Evolutionary conservation across 2,797 vertebrate species (phyloP), one percentile per base, ranked within the genome.

Genomic region (Ibycter americanus): DNA sequence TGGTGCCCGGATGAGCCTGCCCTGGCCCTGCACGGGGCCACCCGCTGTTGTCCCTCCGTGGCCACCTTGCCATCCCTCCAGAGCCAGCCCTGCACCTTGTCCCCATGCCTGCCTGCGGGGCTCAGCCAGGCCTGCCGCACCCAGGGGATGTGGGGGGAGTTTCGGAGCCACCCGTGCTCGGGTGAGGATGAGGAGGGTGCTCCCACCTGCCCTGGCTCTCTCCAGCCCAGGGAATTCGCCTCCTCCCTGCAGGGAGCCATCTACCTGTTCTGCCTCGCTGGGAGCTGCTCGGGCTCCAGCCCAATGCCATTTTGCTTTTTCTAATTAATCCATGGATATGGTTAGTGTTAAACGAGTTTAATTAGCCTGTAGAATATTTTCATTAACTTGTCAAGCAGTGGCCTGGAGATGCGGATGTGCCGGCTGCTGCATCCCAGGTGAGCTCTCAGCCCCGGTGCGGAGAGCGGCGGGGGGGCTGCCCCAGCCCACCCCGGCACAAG

Each of bases 101-200:
- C 34, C 42, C 61, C 4, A 1, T 21, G 46, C 29, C 56, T 6
- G 1, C 42, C 16, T 42, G 66, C 4, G 13, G 42, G 52, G 38
- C 21, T 71, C 21, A 13, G 47, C 38, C 56, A 21, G 29, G 3
- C 9, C 36, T 17, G 21, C 27, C 6, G n/a, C 20, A 29, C 1
- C 36, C 42, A 11, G 32, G 61, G n/a, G 61, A 25, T 10, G 3
- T 0, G 1, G 51, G 22, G 22, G 19, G 12, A 47, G 42, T 52
- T 84, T 26, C 0, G 0, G 58, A 59, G 67, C 55, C 0, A 1
- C 47, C 26, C 31, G 2, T 1, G 4, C 67, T 34, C 52, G 7
- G 71, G 14, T 0, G 4, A 59, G 71, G n/a, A 23, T 47, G 46
- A 61, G 59, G 84, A 83, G 11, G 38, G 26, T 12, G 11, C 46